Evolutionary conservation across 1,140 invertebrate species (phyloP), one percentile per base, ranked within the genome.

Genomic region (Nephotettix cincticeps): DNA sequence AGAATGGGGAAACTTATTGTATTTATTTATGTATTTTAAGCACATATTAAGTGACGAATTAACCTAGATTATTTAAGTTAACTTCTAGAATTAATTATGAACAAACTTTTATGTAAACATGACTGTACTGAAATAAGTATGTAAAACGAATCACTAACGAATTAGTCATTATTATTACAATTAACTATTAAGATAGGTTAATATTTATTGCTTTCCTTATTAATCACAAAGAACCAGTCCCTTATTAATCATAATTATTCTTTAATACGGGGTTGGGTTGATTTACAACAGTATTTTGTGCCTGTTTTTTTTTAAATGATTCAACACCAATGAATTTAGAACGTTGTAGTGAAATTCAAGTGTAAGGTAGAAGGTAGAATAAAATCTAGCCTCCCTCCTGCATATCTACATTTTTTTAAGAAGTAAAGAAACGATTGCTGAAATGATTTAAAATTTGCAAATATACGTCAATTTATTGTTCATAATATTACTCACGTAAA

Each of bases 71-170:
- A 51, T 19, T 11, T 23, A 19, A 23, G 17, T 19, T 19, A 51
- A 6, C 21, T 51, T 9, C 47, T 51, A 23, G n/a, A n/a, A 51
- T 43, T 11, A n/a, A 21, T 61, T 61, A 4, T 6, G 56, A 21
- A 21, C 23, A 11, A 14, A 13, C 6, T 61, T 11, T 61, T 27
- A 27, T 11, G 4, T 14, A 61, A 61, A 9, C 13, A 61, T 27
- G 13, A 61, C 9, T 61, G 11, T 27, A 27, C 23, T 6, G 25
- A 14, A 9, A 27, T 6, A 21, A 27, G 13, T 6, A 27, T 14
- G 9, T 21, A 21, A 23, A 61, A 61, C 56, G 56, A 61, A 61
- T 61, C 56, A 61, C 25, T 61, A 61, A 61, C 56, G 56, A 61
- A 61, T 61, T 61, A 61, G 56, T 61, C 23, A 54, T 14, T 54